A percentile compares a stretch with the other conserved stretches of the same genome.
Evolutionary conservation across 2,888 invertebrate genomes (phyloP).

Genomic region (Laspeyria flexula): DNA sequence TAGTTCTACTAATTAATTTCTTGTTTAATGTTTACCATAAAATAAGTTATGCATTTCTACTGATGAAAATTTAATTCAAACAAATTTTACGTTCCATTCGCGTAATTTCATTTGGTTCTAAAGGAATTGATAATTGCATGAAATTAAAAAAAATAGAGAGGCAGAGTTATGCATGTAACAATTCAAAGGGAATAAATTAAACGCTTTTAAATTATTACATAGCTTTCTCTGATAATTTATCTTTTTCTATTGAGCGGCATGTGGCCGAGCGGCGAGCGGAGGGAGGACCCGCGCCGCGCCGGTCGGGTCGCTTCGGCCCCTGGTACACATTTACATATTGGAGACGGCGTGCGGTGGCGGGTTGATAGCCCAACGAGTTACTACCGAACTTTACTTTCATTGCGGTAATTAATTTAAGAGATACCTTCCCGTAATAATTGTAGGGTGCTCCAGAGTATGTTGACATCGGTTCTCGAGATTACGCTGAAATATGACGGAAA

Average conservation of each 20-base stretch:
- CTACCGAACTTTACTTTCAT: conserved; percentile 59
- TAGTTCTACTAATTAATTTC: too few relatives aligned
- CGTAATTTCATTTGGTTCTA: conserved; percentile 4
- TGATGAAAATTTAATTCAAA: background rate
- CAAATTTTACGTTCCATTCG: background rate
- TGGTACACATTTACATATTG: conserved; percentile 48
- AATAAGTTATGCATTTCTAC: background rate
- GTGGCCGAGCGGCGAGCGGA: conserved; percentile 15
- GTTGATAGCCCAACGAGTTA: conserved; percentile 55
- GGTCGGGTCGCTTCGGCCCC: conserved; percentile 18
- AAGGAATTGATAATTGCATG: conserved; percentile 36
- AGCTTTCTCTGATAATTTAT: conserved; percentile 51
- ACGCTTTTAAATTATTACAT: conserved; percentile 54
- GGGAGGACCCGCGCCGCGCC: too few relatives aligned
- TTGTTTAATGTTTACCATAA: background rate
- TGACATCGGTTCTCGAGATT: conserved; percentile 11
- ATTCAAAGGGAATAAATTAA: conserved; percentile 56
- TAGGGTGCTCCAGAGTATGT: conserved; percentile 21
- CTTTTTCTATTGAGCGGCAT: conserved; percentile 43
- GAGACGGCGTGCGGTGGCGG: conserved; percentile 40
- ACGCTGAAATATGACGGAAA: background rate
- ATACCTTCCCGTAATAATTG: conserved; percentile 48
- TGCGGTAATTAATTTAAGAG: conserved; percentile 64
- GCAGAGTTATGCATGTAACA: conserved; percentile 13
- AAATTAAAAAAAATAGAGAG: conserved; percentile 20